These are phyloP conservation scores for Uloborus diversus DNA, from an alignment of 1,140 invertebrate genomes.

Conservation along the genomic window DNA sequence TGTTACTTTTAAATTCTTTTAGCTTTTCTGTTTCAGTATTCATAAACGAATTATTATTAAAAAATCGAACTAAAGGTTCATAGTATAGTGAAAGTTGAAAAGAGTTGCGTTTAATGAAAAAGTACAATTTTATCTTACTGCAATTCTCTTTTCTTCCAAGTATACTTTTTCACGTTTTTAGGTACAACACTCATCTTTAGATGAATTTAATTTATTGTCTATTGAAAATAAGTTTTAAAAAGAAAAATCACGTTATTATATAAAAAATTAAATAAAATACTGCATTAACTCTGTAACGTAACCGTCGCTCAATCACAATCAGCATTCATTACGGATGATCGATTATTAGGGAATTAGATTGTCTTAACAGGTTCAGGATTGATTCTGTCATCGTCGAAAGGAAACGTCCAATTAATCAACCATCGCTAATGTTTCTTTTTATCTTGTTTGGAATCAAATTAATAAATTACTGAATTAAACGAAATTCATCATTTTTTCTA, in stretches of 20 bases:
- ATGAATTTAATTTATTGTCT: slow-evolving; percentile 5
- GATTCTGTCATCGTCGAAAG: too few species aligned
- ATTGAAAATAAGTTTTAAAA: slow-evolving; percentile 20
- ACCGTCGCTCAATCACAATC: not conserved
- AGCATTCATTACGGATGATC: slow-evolving; percentile 14
- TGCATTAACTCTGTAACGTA: too few species aligned
- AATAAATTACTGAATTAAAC: too few species aligned
- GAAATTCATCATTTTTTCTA: too few species aligned
- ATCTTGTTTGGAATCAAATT: too few species aligned
- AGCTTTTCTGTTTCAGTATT: slow-evolving; percentile 2
- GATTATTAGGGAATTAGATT: slow-evolving; percentile 37
- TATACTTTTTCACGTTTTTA: not conserved
- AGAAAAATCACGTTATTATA: too few species aligned
- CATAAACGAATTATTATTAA: slow-evolving; percentile 10
- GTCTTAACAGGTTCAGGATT: slow-evolving; percentile 17
- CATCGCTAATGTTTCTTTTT: too few species aligned
- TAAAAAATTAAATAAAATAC: too few species aligned
- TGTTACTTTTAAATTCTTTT: too few species aligned
- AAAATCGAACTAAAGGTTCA: not conserved
- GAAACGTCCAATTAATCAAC: too few species aligned
- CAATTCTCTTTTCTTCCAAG: not conserved
- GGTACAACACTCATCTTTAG: too few species aligned
- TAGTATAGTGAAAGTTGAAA: slow-evolving; percentile 21
- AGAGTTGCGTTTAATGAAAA: not conserved
- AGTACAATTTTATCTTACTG: not conserved